Evolutionary conservation across 2,888 invertebrate genomes (phyloP).

Genomic region (Tupiocoris notatus): DNA sequence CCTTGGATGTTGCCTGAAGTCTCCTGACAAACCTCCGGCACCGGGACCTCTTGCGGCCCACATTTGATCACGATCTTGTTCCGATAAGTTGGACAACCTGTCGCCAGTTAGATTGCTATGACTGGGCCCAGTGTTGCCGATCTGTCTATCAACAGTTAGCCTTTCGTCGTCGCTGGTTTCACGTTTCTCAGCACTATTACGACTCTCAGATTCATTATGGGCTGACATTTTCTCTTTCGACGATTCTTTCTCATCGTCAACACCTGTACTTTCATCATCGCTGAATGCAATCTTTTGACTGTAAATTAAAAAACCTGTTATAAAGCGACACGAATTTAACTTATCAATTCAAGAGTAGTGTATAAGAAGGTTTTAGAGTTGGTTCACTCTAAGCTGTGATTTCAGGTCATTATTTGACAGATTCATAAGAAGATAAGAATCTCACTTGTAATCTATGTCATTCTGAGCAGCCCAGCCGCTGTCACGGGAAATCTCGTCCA

Average conservation of each 20-base stretch:
- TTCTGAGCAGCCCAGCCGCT: constrained; percentile 91
- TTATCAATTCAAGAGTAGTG: too few species aligned
- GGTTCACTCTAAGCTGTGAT: too few species aligned
- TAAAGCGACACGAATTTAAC: too few species aligned
- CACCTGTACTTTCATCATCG: constrained; percentile 71
- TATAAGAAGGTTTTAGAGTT: too few species aligned
- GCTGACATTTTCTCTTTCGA: constrained; percentile 5
- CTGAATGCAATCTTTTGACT: constrained; percentile 91
- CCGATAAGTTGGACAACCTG: background rate
- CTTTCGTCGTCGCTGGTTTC: background rate
- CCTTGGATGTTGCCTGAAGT: constrained; percentile 33
- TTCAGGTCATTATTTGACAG: background rate
- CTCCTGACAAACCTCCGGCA: background rate
- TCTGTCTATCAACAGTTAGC: background rate
- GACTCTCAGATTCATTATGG: background rate
- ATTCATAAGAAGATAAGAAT: background rate
- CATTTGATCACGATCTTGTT: background rate
- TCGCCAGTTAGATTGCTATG: background rate
- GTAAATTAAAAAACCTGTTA: too few species aligned
- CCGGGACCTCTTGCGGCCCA: constrained; percentile 3
- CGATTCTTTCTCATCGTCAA: constrained; percentile 52
- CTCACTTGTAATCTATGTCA: constrained; percentile 87
- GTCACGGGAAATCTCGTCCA: constrained; percentile 86
- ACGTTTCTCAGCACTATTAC: background rate
- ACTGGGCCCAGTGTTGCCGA: background rate